Evolutionary conservation across 92 coral and sea anemone genomes (phyloP).

Genomic region (Epizoanthus stellaris): DNA sequence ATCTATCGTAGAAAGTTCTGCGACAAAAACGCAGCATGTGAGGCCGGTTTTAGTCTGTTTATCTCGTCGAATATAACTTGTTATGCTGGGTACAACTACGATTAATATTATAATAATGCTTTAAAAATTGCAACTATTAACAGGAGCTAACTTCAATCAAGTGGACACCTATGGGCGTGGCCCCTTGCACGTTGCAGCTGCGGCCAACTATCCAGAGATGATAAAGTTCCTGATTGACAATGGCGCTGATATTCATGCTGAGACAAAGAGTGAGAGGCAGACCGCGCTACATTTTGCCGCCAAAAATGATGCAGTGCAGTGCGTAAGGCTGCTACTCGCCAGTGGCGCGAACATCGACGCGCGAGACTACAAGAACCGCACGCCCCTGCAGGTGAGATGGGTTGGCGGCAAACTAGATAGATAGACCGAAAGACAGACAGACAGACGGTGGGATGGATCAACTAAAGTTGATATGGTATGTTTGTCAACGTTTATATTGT

Average conservation of each 20-base stretch:
- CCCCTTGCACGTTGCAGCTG: conserved; percentile 82
- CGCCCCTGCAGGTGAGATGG: conserved; percentile 68
- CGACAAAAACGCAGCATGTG: no score
- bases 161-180: conserved; percentile 71
- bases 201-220: conserved; percentile 74
- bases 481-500: no score
- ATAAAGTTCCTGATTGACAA: conserved; percentile 68
- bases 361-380: conserved; percentile 73
- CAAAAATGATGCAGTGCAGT: conserved; percentile 66
- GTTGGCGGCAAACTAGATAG: not conserved
- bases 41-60: no score
- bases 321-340: conserved; percentile 66
- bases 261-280: conserved; percentile 67
- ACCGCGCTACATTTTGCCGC: conserved; percentile 78
- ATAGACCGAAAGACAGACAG: no score
- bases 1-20: no score
- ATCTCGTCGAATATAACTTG: no score
- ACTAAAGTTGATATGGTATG: no score
- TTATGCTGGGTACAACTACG: no score
- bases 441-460: no score
- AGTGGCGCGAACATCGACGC: conserved; percentile 70
- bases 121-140: not conserved
- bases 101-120: no score
- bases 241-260: conserved; percentile 61
- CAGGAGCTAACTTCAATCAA: conserved; percentile 64